A percentile compares a stretch with the other conserved stretches of the same genome.
Conservation (phyloP, 2,888 invertebrate species). For the Lepidonotus clava region DNA sequence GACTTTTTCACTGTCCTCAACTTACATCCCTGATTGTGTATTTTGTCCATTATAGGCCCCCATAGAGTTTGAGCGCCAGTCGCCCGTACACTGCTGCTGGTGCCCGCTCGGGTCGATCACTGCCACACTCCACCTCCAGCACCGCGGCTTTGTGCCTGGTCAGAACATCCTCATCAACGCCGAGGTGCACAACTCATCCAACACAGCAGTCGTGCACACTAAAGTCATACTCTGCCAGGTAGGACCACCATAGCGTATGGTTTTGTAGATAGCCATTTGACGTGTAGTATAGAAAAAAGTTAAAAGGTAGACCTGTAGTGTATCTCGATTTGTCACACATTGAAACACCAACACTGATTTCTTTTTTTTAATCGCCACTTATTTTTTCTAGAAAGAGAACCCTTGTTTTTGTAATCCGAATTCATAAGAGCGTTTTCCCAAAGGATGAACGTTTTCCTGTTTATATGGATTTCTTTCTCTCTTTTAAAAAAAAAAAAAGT, state of each 20-base stretch:
- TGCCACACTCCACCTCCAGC: constrained; percentile 32
- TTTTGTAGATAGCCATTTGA: neutral
- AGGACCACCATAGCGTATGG: neutral
- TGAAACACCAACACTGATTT: too few relatives aligned
- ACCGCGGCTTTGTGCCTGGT: constrained; percentile 43
- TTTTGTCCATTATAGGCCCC: neutral
- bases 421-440: too few relatives aligned
- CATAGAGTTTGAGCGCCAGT: constrained; percentile 38
- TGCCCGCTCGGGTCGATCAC: constrained; percentile 41
- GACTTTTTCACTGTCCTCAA: too few relatives aligned
- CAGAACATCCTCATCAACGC: constrained; percentile 49
- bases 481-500: too few relatives aligned
- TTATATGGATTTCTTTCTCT: too few relatives aligned
- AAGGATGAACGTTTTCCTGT: too few relatives aligned
- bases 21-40: neutral
- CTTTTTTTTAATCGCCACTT: too few relatives aligned
- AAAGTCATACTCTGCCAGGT: constrained; percentile 47
- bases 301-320: neutral
- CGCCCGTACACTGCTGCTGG: constrained; percentile 41
- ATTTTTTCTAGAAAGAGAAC: too few relatives aligned
- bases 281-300: neutral
- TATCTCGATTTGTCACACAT: too few relatives aligned
- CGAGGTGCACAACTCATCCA: constrained; percentile 47
- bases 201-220: constrained; percentile 39
- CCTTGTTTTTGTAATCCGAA: too few relatives aligned